phyloP scores from a whole-genome alignment of 2,888 invertebrate genomes.

The Agrotis ipsilon region DNA sequence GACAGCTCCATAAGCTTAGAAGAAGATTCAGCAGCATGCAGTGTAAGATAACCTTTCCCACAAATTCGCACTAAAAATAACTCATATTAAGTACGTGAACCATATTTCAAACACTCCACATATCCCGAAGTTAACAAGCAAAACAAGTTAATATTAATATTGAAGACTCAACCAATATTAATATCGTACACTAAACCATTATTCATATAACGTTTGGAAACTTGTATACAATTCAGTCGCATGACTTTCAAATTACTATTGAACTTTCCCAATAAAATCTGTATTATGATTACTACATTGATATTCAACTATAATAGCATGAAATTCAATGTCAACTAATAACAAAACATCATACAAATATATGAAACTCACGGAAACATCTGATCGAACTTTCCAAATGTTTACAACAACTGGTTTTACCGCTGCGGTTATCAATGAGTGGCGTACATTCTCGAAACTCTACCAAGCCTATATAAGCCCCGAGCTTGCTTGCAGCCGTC shows the following conservation, averaged over 20 bases:
- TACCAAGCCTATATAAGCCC: conserved; percentile 85
- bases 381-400: conserved; percentile 73
- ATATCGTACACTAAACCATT: conserved; percentile 13
- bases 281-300: background rate
- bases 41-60: background rate
- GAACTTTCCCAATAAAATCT: conserved; percentile 13
- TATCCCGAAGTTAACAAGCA: conserved; percentile 1
- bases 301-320: background rate
- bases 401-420: conserved; percentile 81
- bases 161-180: conserved; percentile 10
- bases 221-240: conserved; percentile 10
- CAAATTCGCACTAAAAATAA: background rate
- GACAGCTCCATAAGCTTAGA: too few relatives aligned
- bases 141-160: conserved; percentile 13
- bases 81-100: background rate
- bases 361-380: conserved; percentile 41
- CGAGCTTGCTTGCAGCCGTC: conserved; percentile 68
- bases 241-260: conserved; percentile 12
- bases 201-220: conserved; percentile 14
- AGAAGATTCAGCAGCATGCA: background rate
- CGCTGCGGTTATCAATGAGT: conserved; percentile 83
- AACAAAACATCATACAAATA: conserved; percentile 12
- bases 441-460: conserved; percentile 86
- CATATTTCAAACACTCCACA: background rate
- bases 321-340: conserved; percentile 37